Evolutionary conservation across 2,797 vertebrate genomes (phyloP), one percentile per base, ranked within the genome.

Genomic region (Meriones psammophilus): DNA sequence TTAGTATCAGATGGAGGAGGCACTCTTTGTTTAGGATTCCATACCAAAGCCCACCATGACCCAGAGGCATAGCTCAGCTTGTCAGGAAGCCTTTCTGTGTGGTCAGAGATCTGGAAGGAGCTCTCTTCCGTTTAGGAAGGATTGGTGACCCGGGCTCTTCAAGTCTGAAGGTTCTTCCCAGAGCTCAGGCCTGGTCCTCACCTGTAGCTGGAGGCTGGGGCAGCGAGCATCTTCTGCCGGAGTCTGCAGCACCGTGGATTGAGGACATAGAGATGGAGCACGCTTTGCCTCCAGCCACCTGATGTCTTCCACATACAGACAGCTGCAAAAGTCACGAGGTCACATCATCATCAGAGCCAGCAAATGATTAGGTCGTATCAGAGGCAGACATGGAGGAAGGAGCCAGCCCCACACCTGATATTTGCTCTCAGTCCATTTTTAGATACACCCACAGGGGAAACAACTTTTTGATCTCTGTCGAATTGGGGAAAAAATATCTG

Each of bases 291-390:
- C n/a, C 86, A 99, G 98, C 99, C 99, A 99, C 86, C 99, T 99
- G 96, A 99, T 99, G 94, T 99, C 99, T 98, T 99, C 99, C 99
- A 99, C 99, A 99, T 99, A 97, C 99, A 46, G 99, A 99, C 97
- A 99, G 98, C 99, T 99, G 99, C 97, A 98, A 98, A 98, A 79
- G 97, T 88, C 97, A 97, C 13, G 12, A 77, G 94, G 96, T 94
- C 94, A 80, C 54, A 92, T 96, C 96, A 95, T 93, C 76, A 3
- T 94, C 92, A 91, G 88, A 89, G 95, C 91, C 92, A 95, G 96
- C 30, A 3, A 88, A 73, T 97, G 96, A 97, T 98, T 96, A 97
- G 90, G 90, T 91, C 94, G 92, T 95, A 97, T 97, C 96, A 98
- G 97, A 97, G 97, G 91, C 77, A 94, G 87, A 93, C 90, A 88